Evolutionary conservation across 2,797 vertebrate genomes (phyloP).

Genomic region (Centroberyx gerrardi): DNA sequence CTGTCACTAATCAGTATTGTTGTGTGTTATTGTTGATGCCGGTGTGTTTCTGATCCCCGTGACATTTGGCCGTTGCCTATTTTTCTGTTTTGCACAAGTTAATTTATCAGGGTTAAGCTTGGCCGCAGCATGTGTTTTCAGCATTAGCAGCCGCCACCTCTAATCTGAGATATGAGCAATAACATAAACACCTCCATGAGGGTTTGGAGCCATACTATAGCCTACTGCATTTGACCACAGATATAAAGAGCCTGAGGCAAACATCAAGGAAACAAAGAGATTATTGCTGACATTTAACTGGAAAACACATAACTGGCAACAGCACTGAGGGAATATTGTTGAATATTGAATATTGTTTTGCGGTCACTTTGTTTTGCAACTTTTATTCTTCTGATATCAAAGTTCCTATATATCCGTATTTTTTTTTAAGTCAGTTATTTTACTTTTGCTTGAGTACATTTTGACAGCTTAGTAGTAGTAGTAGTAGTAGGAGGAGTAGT

Average conservation of each 20-base stretch:
- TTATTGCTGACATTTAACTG: conserved; percentile 42
- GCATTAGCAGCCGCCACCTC: conserved; percentile 46
- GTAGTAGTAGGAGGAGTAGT: too few relatives aligned
- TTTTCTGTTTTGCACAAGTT: conserved; percentile 52
- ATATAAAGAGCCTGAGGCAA: conserved; percentile 34
- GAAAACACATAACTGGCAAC: conserved; percentile 13
- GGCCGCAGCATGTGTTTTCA: conserved; percentile 65
- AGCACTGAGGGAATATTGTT: conserved; percentile 17
- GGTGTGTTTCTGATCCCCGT: conserved; percentile 16
- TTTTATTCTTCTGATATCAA: too few relatives aligned
- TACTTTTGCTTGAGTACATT: too few relatives aligned
- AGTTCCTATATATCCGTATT: too few relatives aligned
- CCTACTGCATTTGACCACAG: not conserved
- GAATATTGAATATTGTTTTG: not conserved
- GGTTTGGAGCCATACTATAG: conserved; percentile 31
- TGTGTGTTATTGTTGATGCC: conserved; percentile 48
- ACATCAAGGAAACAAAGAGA: conserved; percentile 46
- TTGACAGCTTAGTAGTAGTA: too few relatives aligned
- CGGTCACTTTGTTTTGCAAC: not conserved
- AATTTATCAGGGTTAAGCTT: conserved; percentile 37
- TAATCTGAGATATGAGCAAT: conserved; percentile 65
- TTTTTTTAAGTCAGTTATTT: too few relatives aligned
- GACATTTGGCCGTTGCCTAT: conserved; percentile 36
- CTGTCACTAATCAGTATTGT: conserved; percentile 65
- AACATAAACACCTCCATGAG: conserved; percentile 58